Evolutionary conservation across 2,797 vertebrate genomes (phyloP), one percentile per base, ranked within the genome.

Genomic region (Buceros bicornis): DNA sequence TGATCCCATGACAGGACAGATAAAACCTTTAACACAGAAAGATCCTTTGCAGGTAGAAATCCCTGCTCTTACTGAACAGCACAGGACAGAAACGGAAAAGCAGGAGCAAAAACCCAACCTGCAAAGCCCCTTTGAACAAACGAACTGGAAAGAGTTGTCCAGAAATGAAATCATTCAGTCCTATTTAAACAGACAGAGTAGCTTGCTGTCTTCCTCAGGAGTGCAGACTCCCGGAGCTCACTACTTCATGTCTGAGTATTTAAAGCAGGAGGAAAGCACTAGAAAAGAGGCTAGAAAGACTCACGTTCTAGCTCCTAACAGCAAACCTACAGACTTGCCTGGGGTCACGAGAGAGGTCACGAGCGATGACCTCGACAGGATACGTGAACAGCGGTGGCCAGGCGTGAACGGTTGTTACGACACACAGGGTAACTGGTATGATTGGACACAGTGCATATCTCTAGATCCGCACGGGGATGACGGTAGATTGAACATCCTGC

Each of bases 381-480:
- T 99, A 97, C 98, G 99, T 96, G 97, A 97, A 73, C 97, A 97
- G 50, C 98, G 98, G 72, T 99, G 99, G 99, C 98, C 99, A 0
- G 99, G 99, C 50, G 99, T 99, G 83, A 99, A 99, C 29, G 99
- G 99, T 90, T 99, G 99, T 97, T 98, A 98, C 21, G 99, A 99
- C 98, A 99, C 98, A 97, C 98, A 98, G 97, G 99, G 98, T 96
- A 98, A 98, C 94, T 99, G 99, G 99, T 99, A 98, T 96, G 98
- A 99, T 97, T 99, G 99, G 99, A 99, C 99, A 31, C 98, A 99
- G 97, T 99, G 99, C 98, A 99, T 99, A 97, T 99, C 99, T 26
- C 97, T 99, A 93, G 99, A 99, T 95, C 98, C 98, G 10, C 99
- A 99, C 1, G 99, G 98, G 57, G 99, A 99, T 50, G 99, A 99